Percentiles rank a stretch among this genome's conserved stretches.
phyloP scores from a whole-genome alignment of 2,888 invertebrate species.

The Pyrrhia umbra region DNA sequence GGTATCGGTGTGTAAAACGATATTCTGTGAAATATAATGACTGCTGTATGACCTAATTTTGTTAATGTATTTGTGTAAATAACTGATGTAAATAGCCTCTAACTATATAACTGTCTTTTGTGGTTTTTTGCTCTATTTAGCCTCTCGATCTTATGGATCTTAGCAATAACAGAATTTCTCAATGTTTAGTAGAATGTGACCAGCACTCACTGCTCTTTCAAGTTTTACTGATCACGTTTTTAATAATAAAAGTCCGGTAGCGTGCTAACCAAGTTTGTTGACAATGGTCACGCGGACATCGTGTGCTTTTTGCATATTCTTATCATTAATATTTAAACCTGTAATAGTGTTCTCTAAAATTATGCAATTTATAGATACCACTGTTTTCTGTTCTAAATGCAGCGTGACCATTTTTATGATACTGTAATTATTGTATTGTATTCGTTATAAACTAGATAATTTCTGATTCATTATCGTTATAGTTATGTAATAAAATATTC shows the following conservation, averaged over 20 bases:
- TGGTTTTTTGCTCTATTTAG: slow-evolving; percentile 27
- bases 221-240: slow-evolving; percentile 4
- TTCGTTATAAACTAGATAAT: slow-evolving; percentile 42
- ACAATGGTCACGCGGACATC: slow-evolving; percentile 6
- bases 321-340: slow-evolving; percentile 21
- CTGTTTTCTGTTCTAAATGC: slow-evolving; percentile 27
- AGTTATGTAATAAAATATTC: slow-evolving; percentile 59
- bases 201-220: slow-evolving; percentile 15
- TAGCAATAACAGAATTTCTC: slow-evolving; percentile 16
- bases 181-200: slow-evolving; percentile 30
- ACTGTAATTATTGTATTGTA: slow-evolving; percentile 58
- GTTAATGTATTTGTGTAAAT: slow-evolving; percentile 64
- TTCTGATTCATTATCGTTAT: slow-evolving; percentile 42
- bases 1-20: slow-evolving; percentile 10
- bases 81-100: slow-evolving; percentile 62
- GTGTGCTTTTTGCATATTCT: slow-evolving; percentile 9
- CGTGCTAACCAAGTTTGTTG: slow-evolving; percentile 4
- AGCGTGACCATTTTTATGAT: slow-evolving; percentile 33
- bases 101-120: slow-evolving; percentile 39
- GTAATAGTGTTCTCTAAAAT: slow-evolving; percentile 31
- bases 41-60: slow-evolving; percentile 48
- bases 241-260: neutral
- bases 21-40: slow-evolving; percentile 28
- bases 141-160: slow-evolving; percentile 21
- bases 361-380: slow-evolving; percentile 28